phyloP scores from a whole-genome alignment of 2,113 vertebrate species.

The Phalacrocorax aristotelis region DNA sequence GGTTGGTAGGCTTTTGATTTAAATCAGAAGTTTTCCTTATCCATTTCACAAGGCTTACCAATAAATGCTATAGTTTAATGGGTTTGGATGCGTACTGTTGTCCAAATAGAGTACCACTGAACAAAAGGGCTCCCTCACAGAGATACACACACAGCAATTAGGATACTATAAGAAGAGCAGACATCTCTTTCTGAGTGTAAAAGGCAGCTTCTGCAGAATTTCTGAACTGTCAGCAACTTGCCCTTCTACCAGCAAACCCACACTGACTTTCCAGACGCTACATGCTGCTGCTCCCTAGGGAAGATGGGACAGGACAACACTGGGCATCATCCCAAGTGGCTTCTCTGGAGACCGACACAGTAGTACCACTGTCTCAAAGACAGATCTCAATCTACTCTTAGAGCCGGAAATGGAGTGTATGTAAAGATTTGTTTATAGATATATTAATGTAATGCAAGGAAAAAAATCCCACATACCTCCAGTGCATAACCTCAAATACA shows the following conservation, averaged over 20 bases:
- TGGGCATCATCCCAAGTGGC: not conserved
- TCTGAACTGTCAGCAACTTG: not conserved
- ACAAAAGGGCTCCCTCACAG: not conserved
- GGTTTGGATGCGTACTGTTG: not conserved
- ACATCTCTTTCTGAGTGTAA: not conserved
- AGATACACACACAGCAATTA: not conserved
- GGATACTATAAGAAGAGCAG: not conserved
- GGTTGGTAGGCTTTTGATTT: not conserved
- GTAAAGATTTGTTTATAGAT: not conserved
- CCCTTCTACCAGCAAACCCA: not conserved
- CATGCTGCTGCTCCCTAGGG: not conserved
- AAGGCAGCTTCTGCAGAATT: not conserved
- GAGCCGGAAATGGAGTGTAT: not conserved
- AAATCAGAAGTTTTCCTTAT: not conserved
- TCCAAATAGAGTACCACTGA: not conserved
- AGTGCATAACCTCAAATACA: not conserved
- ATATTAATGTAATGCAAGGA: not conserved
- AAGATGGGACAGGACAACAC: not conserved
- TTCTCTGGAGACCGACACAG: not conserved
- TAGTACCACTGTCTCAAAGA: not conserved
- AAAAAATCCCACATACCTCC: not conserved
- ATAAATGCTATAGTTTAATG: not conserved
- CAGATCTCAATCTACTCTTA: not conserved
- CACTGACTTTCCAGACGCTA: not conserved
- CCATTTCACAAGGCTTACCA: not conserved